Conservation (phyloP, 2,797 vertebrate genomes). For the Saxicola maurus region DNA sequence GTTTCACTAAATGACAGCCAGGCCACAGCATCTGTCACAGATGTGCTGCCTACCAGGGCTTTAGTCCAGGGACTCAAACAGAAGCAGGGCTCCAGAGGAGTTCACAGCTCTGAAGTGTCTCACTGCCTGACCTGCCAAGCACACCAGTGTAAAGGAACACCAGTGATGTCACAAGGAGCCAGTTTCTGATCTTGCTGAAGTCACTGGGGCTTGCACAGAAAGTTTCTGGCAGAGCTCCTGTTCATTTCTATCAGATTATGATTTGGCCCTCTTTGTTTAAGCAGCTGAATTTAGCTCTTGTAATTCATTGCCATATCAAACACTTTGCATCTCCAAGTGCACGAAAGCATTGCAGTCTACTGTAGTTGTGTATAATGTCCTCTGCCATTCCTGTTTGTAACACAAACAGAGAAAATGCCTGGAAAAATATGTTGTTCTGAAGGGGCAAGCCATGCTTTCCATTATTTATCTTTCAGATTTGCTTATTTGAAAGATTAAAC, state of each 20-base stretch:
- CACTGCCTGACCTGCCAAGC: background rate
- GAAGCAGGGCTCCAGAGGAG: background rate
- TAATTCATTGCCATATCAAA: background rate
- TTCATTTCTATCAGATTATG: background rate
- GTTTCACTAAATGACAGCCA: background rate
- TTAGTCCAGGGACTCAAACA: background rate
- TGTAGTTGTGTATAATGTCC: background rate
- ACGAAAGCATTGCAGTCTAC: background rate
- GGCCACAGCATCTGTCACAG: fast-evolving
- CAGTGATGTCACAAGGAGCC: background rate
- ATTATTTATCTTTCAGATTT: background rate
- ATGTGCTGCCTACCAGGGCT: background rate
- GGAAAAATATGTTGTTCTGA: background rate
- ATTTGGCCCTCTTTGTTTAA: background rate
- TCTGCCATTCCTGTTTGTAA: background rate
- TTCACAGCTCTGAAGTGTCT: background rate
- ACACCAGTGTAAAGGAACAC: background rate
- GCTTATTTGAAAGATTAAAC: background rate
- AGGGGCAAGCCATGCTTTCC: background rate
- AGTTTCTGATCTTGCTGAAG: background rate
- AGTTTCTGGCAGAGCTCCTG: background rate
- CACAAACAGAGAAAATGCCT: background rate
- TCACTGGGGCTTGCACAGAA: background rate
- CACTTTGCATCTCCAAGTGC: background rate
- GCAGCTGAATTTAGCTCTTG: background rate